Evolutionary conservation across 2,888 invertebrate species (phyloP), one percentile per base, ranked within the genome.

Genomic region (Phyllotreta striolata): DNA sequence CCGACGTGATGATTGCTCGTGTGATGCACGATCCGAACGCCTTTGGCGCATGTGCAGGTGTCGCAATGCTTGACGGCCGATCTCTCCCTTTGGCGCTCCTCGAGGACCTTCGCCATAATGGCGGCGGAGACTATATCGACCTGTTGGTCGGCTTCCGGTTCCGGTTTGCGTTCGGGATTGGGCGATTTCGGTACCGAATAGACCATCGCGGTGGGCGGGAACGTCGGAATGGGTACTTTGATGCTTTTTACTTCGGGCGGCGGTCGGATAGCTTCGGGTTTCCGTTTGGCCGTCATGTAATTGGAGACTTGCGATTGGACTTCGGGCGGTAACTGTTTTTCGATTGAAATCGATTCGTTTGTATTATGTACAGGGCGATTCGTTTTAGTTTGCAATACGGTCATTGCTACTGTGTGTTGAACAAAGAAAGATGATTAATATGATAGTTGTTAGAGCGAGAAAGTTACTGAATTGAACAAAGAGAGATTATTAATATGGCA

Each of bases 251-350:
- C 80, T 74, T 87, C 86, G 51, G 80, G 75, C 1, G 63, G 35
- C 1, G 73, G 62, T 64, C 77, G 78, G 13, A 74, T 74, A 60
- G 81, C 80, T 62, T 86, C 85, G 0, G 85, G 81, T 72, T 83
- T 83, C 58, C 82, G 79, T 78, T 89, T 90, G 49, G 87, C 87
- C 77, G 87, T 86, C 61, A 91, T 87, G 77, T 92, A 92, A 37
- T 89, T 88, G 37, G 91, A 89, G 1, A 96, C 95, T 82, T 96
- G 91, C 49, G 93, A 90, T 84, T 97, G 97, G 39, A 96, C 90
- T 81, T 96, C 96, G 41, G 90, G 85, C 59, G 97, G 94, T 77
- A 97, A 86, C 96, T 96, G n/a, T n/a, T n/a, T n/a, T n/a, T n/a
- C n/a, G n/a, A n/a, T n/a, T n/a, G n/a, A n/a, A n/a, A n/a, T n/a